Conservation (phyloP, 1,140 invertebrate genomes). For the Pentalonia nigronervosa region DNA sequence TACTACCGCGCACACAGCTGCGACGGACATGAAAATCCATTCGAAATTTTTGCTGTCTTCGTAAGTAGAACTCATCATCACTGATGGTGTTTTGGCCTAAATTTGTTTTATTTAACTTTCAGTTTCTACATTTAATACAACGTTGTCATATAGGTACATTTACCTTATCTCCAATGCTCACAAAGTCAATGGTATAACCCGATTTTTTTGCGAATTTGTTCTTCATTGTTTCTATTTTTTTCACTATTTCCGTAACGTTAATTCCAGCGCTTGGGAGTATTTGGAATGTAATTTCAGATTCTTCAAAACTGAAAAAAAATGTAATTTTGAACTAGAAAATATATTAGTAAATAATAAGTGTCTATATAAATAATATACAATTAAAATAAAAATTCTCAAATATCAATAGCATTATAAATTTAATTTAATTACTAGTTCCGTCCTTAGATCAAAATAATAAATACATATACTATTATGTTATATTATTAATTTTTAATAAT, state of each 20-base stretch:
- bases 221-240: conserved; percentile 72
- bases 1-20: conserved; percentile 74
- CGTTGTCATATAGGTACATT: conserved; percentile 58
- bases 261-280: conserved; percentile 76
- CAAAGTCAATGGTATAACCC: conserved; percentile 65
- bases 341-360: background rate
- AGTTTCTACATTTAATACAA: background rate
- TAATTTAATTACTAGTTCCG: background rate
- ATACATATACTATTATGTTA: background rate
- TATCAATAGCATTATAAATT: too few relatives aligned
- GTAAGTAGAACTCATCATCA: conserved; percentile 57
- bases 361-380: background rate
- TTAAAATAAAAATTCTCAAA: background rate
- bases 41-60: conserved; percentile 60
- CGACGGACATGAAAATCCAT: conserved; percentile 72
- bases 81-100: conserved; percentile 58
- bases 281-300: conserved; percentile 80
- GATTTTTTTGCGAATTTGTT: conserved; percentile 70
- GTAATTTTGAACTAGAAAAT: background rate
- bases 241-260: conserved; percentile 77
- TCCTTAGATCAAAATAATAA: background rate
- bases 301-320: conserved; percentile 13
- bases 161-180: conserved; percentile 86
- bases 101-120: background rate
- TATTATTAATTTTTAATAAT: background rate